A percentile compares a stretch with the other conserved stretches of the same genome.
phyloP scores from a whole-genome alignment of 2,797 vertebrate genomes.

The Sebastes dallii region DNA sequence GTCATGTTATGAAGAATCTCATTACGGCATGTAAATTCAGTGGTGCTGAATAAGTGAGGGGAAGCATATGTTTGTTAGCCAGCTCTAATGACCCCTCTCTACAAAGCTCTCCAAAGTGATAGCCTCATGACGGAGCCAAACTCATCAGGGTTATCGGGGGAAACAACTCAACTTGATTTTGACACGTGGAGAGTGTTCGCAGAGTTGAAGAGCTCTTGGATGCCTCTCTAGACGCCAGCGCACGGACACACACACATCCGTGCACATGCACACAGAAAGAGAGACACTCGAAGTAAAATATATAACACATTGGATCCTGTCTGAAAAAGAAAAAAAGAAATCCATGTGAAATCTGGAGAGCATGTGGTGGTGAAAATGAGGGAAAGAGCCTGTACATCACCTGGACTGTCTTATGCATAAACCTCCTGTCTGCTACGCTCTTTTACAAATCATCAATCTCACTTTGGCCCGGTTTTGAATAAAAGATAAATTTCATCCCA shows the following conservation, averaged over 20 bases:
- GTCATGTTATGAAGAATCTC: constrained; percentile 50
- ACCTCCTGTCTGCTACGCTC: background rate
- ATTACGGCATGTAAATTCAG: constrained; percentile 54
- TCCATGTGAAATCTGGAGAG: background rate
- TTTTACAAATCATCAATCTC: background rate
- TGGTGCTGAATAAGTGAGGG: constrained; percentile 34
- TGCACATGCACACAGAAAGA: background rate
- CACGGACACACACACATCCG: background rate
- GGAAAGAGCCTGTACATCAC: background rate
- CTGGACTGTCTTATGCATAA: background rate
- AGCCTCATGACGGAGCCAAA: constrained; percentile 41
- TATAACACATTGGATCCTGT: background rate
- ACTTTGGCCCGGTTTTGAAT: background rate
- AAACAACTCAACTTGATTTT: constrained; percentile 35
- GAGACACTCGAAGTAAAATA: constrained; percentile 2
- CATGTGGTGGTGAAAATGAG: background rate
- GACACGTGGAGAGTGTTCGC: constrained; percentile 22
- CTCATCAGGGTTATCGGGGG: constrained; percentile 25
- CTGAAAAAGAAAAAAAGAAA: background rate
- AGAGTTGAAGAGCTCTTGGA: constrained; percentile 48
- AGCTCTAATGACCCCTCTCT: constrained; percentile 46
- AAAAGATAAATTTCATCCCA: background rate
- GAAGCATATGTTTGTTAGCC: constrained; percentile 46
- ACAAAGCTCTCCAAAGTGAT: constrained; percentile 36
- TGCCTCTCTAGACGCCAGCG: constrained; percentile 15